Evolutionary conservation across 2,113 vertebrate genomes (phyloP).

Genomic region (Beaufortia kweichowensis): DNA sequence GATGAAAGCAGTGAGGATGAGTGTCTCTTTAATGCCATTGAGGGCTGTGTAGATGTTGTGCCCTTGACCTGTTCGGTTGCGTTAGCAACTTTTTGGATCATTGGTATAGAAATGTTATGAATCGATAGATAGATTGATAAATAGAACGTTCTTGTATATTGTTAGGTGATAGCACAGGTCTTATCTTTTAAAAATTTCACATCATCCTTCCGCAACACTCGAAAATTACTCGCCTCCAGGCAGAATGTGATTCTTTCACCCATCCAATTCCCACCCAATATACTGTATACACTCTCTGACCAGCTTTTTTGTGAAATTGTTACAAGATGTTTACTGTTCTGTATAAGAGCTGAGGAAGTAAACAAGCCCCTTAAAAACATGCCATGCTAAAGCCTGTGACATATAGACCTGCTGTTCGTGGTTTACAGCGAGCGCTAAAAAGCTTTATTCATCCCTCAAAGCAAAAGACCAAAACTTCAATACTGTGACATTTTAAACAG

Average conservation of each 20-base stretch:
- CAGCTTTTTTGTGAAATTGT: background rate
- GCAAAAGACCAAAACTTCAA: slow-evolving; percentile 19
- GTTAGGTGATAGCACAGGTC: background rate
- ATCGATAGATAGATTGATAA: too few relatives aligned
- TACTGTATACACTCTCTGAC: background rate
- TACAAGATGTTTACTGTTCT: slow-evolving; percentile 12
- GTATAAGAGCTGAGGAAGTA: background rate
- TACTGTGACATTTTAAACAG: slow-evolving; percentile 18
- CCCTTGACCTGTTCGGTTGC: background rate
- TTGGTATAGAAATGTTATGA: too few relatives aligned
- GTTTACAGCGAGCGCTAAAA: slow-evolving; percentile 30
- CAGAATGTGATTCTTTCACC: background rate
- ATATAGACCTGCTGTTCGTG: background rate
- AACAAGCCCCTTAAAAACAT: slow-evolving; percentile 5
- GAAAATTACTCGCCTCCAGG: background rate
- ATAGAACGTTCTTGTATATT: background rate
- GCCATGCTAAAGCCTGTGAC: background rate
- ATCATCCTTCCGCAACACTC: background rate
- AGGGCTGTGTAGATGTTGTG: background rate
- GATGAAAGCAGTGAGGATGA: background rate
- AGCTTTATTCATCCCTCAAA: slow-evolving; percentile 7
- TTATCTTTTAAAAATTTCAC: background rate
- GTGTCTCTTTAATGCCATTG: background rate
- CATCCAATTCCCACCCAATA: background rate
- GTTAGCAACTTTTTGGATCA: background rate